Evolutionary conservation across 2,888 invertebrate genomes (phyloP).

Genomic region (Sericinus montela): DNA sequence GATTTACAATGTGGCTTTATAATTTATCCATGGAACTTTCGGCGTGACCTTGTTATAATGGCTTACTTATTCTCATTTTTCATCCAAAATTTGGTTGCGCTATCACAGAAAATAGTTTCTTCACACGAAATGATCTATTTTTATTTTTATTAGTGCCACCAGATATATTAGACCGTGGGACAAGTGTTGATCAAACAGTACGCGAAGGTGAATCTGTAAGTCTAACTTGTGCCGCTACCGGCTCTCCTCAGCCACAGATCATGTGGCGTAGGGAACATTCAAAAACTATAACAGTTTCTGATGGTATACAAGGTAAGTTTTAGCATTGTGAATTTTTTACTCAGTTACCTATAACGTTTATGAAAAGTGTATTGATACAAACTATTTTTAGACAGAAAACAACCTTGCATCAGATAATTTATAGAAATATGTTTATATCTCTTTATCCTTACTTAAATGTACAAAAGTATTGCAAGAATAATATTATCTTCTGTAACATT

Average conservation of each 20-base stretch:
- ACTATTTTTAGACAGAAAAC: too few relatives aligned
- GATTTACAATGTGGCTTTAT: constrained; percentile 17
- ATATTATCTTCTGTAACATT: too few relatives aligned
- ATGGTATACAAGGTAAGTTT: constrained; percentile 83
- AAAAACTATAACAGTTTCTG: constrained; percentile 84
- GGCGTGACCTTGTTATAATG: constrained; percentile 17
- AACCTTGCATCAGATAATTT: too few relatives aligned
- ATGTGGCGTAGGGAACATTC: constrained; percentile 92
- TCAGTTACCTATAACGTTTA: too few relatives aligned
- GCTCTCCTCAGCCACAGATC: constrained; percentile 92
- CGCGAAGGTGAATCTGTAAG: constrained; percentile 92
- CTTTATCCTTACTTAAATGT: too few relatives aligned
- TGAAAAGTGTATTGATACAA: too few relatives aligned
- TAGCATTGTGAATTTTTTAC: too few relatives aligned
- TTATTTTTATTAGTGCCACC: constrained; percentile 83
- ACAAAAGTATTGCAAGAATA: too few relatives aligned
- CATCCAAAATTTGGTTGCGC: constrained; percentile 2
- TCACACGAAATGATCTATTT: constrained; percentile 20
- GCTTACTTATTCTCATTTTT: constrained; percentile 15
- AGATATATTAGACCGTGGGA: constrained; percentile 90
- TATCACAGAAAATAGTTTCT: constrained; percentile 12
- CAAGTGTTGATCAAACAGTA: constrained; percentile 91
- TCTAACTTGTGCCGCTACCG: constrained; percentile 91
- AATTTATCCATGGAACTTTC: constrained; percentile 15
- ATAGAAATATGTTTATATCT: too few relatives aligned